Evolutionary conservation across 2,113 vertebrate genomes (phyloP), one percentile per base, ranked within the genome.

Genomic region (Gallinago undulata): DNA sequence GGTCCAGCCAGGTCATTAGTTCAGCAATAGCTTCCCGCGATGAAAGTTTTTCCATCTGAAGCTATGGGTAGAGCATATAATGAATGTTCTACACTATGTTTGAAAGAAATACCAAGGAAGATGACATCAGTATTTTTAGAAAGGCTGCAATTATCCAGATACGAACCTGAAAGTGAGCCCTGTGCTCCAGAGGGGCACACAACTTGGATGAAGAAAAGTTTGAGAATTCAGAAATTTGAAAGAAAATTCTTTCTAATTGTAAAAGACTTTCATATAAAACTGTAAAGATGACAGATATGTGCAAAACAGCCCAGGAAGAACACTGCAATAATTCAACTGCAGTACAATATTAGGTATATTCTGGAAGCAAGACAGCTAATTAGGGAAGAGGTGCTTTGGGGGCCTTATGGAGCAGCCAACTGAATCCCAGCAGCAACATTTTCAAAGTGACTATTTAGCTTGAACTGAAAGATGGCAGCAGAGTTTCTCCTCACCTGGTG

Each of bases 21-120:
- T 99, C 98, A 35, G 89, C 86, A 97, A 99, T 98, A 68, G 98
- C 98, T 91, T 94, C 97, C 75, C 98, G 98, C 11, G 99, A 99
- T 14, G 97, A 97, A 93, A 98, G n/a, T 53, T 96, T 98, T 94
- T 99, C 97, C 98, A 99, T 96, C 97, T 99, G 98, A 90, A 97
- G 97, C 99, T 99, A 96, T 47, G 23, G 39, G 53, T 55, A 90
- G 95, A 97, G 81, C 75, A 97, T 79, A 94, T 79, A 95, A 96
- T 86, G 84, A 98, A 93, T 84, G 84, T 78, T 78, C 73, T 87
- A 81, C 85, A 93, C 76, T 90, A 92, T 27, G 35, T 64, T 70
- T 39, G 63, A 70, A 93, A 92, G 92, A 97, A 87, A 82, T 87
- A 92, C 86, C 83, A 83, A 76, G 72, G 63, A 89, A 86, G 94